These are phyloP conservation scores for Mus minutoides DNA, from an alignment of 2,797 vertebrate genomes.

Conservation along the genomic window DNA sequence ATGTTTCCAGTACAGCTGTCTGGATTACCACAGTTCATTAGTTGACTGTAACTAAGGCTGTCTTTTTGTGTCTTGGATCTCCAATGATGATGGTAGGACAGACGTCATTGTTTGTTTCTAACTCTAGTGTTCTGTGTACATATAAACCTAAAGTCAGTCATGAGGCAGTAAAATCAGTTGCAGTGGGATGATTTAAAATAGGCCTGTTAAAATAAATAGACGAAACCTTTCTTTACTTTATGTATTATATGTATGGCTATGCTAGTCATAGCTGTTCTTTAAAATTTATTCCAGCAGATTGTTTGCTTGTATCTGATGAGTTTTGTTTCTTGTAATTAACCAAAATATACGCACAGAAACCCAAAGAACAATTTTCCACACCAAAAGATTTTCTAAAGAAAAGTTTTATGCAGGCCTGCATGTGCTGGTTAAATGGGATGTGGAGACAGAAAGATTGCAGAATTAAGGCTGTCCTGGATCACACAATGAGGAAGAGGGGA, in stretches of 20 bases:
- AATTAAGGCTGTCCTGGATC: background rate
- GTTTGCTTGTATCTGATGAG: background rate
- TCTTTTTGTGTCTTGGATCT: slow-evolving; percentile 4
- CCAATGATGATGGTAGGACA: background rate
- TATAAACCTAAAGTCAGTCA: background rate
- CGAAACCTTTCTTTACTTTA: background rate
- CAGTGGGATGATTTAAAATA: background rate
- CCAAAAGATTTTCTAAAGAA: slow-evolving; percentile 34
- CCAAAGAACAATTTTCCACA: slow-evolving; percentile 35
- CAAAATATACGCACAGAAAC: slow-evolving; percentile 24
- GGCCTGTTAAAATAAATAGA: slow-evolving; percentile 16
- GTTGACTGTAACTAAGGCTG: background rate
- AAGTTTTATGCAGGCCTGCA: background rate
- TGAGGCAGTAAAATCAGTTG: slow-evolving; percentile 4
- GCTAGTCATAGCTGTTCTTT: background rate
- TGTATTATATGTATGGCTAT: background rate
- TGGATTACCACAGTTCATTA: background rate
- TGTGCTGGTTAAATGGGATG: background rate
- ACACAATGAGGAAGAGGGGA: background rate
- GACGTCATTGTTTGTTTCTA: background rate
- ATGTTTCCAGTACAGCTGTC: background rate
- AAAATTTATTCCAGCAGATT: background rate
- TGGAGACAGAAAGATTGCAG: background rate
- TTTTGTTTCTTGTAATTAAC: slow-evolving; percentile 27
- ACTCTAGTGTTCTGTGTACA: background rate